Conservation (phyloP, 23 tunicate species). For the Diplosoma virens region DNA sequence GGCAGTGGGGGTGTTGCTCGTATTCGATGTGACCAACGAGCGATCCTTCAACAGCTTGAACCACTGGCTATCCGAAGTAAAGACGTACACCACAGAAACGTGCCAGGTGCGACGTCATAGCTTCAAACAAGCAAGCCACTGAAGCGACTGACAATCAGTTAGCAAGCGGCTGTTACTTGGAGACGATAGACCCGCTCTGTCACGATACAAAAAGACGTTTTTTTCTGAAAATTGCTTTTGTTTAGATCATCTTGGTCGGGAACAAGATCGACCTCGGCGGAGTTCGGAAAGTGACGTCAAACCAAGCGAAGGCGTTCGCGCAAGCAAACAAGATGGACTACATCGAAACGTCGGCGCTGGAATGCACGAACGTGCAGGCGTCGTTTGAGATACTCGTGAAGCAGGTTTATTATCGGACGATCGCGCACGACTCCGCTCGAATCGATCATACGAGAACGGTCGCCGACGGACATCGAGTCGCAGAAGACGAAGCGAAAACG, state of each 20-base stretch:
- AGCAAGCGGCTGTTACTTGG: too few relatives aligned
- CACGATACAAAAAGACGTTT: too few relatives aligned
- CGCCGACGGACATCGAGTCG: too few relatives aligned
- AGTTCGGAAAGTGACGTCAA: constrained; percentile 40
- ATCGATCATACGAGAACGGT: neutral
- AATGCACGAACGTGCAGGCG: constrained; percentile 72
- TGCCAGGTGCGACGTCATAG: constrained; percentile 90
- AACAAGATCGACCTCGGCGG: constrained; percentile 73
- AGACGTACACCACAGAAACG: constrained; percentile 53
- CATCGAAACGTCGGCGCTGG: constrained; percentile 84
- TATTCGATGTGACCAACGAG: constrained; percentile 88
- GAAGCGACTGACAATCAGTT: too few relatives aligned
- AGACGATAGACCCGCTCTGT: too few relatives aligned
- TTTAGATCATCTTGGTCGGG: constrained; percentile 74
- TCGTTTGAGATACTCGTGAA: constrained; percentile 59
- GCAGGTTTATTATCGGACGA: constrained; percentile 52
- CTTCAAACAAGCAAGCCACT: too few relatives aligned
- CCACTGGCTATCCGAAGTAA: constrained; percentile 92
- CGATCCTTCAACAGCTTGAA: constrained; percentile 66
- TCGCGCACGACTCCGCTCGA: constrained; percentile 7
- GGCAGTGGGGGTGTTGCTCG: constrained; percentile 88
- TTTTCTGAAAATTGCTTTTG: too few relatives aligned
- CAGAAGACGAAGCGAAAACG: too few relatives aligned
- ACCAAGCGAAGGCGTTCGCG: constrained; percentile 66
- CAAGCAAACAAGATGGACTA: constrained; percentile 48